Evolutionary conservation across 2,797 vertebrate species (phyloP), one percentile per base, ranked within the genome.

Genomic region (Mallotus villosus): DNA sequence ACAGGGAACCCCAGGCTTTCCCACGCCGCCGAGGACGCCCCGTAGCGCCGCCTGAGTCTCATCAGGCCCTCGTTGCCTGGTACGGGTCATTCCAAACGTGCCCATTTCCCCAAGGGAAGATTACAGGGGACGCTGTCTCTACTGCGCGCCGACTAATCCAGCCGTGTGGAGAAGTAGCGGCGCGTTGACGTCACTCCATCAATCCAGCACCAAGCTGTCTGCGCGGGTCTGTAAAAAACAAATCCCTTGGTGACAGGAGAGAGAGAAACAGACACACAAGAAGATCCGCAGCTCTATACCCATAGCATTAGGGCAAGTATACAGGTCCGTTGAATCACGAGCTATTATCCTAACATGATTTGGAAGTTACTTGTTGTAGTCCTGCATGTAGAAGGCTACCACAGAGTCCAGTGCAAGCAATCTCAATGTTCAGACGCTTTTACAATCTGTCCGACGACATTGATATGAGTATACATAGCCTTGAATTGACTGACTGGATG

Each of bases 101-200:
- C 80, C 81, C 75, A 72, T 88, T 85, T 91, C 86, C 84, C 88
- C 70, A 76, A 82, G 77, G 76, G 63, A 79, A 94, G 91, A 92
- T 91, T 91, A 93, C 90, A 80, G 88, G 89, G 86, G 84, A 29
- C 87, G 82, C 81, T 78, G 88, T 82, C 84, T 87, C 84, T 87
- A 78, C 82, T 79, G 85, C 86, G 86, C 46, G 2, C 79, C 78
- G 89, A 92, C 93, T 94, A 95, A 90, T 91, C 90, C 89, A 86
- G 80, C 86, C 84, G 86, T 76, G 37, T 67, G 73, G 57, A 3
- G 89, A 94, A 89, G 92, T 90, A 87, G 86, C 83, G 81, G 80
- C 79, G 77, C 67, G 78, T 84, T 93, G 90, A 95, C 82, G 84
- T 94, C 88, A 92, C 90, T 71, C 84, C 75, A 88, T 90, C 89